These are phyloP conservation scores for Ictalurus punctatus DNA, from an alignment of 2,113 vertebrate species.

Conservation along the genomic window DNA sequence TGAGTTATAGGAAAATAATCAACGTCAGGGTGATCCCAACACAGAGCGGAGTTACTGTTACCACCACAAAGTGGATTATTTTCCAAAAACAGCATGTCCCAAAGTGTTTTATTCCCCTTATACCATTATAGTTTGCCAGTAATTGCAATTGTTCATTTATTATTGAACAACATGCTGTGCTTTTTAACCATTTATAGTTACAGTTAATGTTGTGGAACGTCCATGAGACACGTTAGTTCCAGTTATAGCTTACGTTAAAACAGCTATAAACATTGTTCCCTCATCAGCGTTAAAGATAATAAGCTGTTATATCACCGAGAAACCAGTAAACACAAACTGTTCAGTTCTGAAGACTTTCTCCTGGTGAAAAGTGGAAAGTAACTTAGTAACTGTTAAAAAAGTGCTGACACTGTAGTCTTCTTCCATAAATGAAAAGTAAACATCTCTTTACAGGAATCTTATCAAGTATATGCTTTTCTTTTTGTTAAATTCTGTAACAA, in stretches of 20 bases:
- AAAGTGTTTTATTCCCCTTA: background rate
- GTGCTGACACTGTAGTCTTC: background rate
- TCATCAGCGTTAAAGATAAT: background rate
- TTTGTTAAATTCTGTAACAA: too few species aligned
- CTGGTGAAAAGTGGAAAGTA: background rate
- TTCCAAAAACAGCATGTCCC: background rate
- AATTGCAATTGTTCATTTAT: background rate
- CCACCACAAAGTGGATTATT: background rate
- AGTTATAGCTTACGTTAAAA: background rate
- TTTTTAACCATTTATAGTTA: background rate
- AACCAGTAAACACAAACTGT: background rate
- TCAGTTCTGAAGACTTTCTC: background rate
- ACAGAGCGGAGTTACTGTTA: background rate
- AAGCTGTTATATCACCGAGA: background rate
- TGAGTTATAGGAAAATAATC: conserved; percentile 1
- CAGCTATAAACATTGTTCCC: background rate
- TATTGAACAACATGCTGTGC: background rate
- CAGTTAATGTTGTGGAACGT: background rate
- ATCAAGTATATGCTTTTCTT: background rate
- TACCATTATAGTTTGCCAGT: background rate
- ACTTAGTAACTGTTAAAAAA: background rate
- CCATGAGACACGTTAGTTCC: background rate
- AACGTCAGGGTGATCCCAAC: background rate
- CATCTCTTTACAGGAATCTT: background rate
- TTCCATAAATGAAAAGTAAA: background rate